A percentile compares a stretch with the other conserved stretches of the same genome.
These are phyloP conservation scores for Quadriops clusia DNA, from an alignment of 2,888 invertebrate genomes.

Conservation along the genomic window DNA sequence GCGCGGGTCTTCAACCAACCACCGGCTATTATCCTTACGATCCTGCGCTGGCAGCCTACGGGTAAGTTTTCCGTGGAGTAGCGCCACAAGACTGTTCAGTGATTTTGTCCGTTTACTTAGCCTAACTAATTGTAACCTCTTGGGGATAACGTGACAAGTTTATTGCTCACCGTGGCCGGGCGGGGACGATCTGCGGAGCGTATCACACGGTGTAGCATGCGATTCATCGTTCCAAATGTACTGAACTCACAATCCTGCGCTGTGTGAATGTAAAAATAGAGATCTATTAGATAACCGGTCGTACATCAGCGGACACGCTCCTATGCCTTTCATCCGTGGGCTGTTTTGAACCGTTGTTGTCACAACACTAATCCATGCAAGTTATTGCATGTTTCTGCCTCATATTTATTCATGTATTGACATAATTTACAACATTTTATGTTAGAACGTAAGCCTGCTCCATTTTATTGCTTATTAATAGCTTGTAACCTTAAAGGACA, in stretches of 20 bases:
- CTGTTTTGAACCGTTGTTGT: constrained; percentile 17
- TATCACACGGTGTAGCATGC: constrained; percentile 7
- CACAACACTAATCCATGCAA: constrained; percentile 19
- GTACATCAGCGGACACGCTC: constrained; percentile 23
- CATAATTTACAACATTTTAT: too few species aligned
- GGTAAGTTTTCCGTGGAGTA: constrained; percentile 52
- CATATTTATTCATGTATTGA: too few species aligned
- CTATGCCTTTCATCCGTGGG: constrained; percentile 22
- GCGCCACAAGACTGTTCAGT: neutral
- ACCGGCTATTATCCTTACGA: constrained; percentile 90
- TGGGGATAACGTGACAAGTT: too few species aligned
- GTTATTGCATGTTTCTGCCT: too few species aligned
- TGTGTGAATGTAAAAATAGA: constrained; percentile 19
- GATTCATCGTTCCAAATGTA: constrained; percentile 7
- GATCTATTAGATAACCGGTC: constrained; percentile 22
- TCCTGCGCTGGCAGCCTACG: constrained; percentile 84
- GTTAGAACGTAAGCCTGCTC: too few species aligned
- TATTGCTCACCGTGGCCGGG: constrained; percentile 5
- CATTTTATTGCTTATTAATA: too few species aligned
- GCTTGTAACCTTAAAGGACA: too few species aligned
- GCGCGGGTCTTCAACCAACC: constrained; percentile 79
- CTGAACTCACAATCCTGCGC: constrained; percentile 9
- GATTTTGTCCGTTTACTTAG: neutral
- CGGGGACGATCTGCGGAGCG: neutral
- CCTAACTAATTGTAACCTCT: too few species aligned